phyloP scores from a whole-genome alignment of 2,888 invertebrate species.

The Hoplodrina ambigua region DNA sequence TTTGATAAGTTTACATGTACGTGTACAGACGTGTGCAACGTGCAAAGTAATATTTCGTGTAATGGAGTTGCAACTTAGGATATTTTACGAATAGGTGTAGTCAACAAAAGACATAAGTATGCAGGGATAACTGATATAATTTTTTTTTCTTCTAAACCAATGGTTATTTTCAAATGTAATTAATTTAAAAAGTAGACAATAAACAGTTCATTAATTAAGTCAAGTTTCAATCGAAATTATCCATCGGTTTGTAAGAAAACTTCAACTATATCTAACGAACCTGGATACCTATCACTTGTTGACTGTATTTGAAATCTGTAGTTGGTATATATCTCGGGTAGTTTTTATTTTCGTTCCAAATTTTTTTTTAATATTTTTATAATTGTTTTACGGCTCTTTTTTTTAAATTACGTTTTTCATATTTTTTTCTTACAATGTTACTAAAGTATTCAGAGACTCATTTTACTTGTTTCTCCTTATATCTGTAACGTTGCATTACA shows the following conservation, averaged over 20 bases:
- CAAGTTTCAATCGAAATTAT: no score
- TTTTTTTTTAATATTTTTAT: background rate
- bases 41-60: background rate
- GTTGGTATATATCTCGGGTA: no score
- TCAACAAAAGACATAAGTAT: no score
- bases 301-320: background rate
- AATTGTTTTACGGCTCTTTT: background rate
- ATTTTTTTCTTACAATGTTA: background rate
- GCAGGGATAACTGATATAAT: no score
- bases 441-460: background rate
- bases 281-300: no score
- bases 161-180: no score
- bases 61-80: background rate
- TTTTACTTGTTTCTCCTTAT: fast-evolving
- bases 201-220: no score
- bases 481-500: conserved; percentile 3
- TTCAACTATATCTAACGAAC: no score
- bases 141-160: no score
- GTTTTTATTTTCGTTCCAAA: no score
- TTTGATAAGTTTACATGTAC: conserved; percentile 61
- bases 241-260: no score
- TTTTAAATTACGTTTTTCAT: background rate
- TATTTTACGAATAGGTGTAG: background rate
- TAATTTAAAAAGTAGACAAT: no score
- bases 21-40: conserved; percentile 7